Conservation (phyloP, 2,113 vertebrate genomes). For the Anser brachyrhynchus region DNA sequence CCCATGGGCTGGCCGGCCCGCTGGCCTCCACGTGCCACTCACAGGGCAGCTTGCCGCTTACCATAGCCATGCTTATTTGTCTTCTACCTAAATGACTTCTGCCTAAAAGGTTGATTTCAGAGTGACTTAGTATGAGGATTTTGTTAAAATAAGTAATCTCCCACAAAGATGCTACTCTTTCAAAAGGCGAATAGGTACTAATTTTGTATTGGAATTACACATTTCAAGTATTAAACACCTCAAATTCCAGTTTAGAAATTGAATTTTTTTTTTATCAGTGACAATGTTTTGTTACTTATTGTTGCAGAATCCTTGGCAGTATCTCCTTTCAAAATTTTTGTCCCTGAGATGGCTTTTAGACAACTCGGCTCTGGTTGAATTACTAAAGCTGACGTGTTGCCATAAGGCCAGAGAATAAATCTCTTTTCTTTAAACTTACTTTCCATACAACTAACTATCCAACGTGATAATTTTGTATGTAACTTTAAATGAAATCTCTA, state of each 20-base stretch:
- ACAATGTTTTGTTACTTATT: neutral
- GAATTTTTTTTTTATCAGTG: neutral
- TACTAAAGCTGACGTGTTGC: neutral
- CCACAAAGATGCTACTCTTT: accelerated
- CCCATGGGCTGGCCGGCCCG: accelerated
- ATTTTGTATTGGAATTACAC: neutral
- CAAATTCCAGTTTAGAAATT: neutral
- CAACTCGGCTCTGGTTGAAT: neutral
- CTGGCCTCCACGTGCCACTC: accelerated
- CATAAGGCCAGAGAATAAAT: neutral
- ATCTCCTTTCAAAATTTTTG: neutral
- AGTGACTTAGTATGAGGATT: neutral
- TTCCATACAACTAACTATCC: neutral
- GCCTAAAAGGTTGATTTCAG: neutral
- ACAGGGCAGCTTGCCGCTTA: neutral
- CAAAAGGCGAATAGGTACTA: neutral
- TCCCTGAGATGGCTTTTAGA: neutral
- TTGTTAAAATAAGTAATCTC: neutral
- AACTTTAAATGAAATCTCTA: neutral
- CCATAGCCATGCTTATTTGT: accelerated
- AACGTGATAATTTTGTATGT: neutral
- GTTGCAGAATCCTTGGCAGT: neutral
- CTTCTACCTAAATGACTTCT: neutral
- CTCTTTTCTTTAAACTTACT: neutral
- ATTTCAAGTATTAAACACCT: neutral